Conservation (phyloP, 2,113 vertebrate genomes). For the Morone saxatilis region DNA sequence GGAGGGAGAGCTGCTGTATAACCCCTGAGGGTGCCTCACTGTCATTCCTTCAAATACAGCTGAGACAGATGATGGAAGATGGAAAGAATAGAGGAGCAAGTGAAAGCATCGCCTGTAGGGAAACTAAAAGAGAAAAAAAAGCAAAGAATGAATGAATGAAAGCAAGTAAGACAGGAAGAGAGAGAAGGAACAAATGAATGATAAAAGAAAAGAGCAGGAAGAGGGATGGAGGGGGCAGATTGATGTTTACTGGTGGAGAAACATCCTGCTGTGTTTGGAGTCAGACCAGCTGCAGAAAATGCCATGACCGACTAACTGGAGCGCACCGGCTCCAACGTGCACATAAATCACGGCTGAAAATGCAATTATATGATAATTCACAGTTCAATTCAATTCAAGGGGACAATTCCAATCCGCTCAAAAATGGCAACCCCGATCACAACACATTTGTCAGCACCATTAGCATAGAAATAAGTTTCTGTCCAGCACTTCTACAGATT, state of each 20-base stretch:
- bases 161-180: slow-evolving; percentile 17
- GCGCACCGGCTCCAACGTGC: slow-evolving; percentile 31
- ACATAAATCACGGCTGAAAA: slow-evolving; percentile 79
- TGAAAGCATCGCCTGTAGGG: slow-evolving; percentile 44
- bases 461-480: slow-evolving; percentile 86
- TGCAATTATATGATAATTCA: slow-evolving; percentile 84
- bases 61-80: slow-evolving; percentile 52
- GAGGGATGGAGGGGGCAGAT: background rate
- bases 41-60: slow-evolving; percentile 52
- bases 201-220: slow-evolving; percentile 12
- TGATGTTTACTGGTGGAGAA: slow-evolving; percentile 67
- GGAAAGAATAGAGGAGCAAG: slow-evolving; percentile 45
- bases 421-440: slow-evolving; percentile 72
- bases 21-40: slow-evolving; percentile 53
- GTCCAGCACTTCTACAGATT: slow-evolving; percentile 63
- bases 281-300: slow-evolving; percentile 55
- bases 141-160: slow-evolving; percentile 29
- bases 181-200: slow-evolving; percentile 31
- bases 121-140: slow-evolving; percentile 14
- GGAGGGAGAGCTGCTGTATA: slow-evolving; percentile 8
- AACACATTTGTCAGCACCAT: slow-evolving; percentile 83
- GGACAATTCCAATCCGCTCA: slow-evolving; percentile 74
- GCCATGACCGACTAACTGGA: slow-evolving; percentile 59
- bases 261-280: slow-evolving; percentile 63
- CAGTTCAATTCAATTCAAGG: slow-evolving; percentile 78